Percentiles rank a stretch among this genome's conserved stretches.
Evolutionary conservation across 2,113 vertebrate species (phyloP).

Genomic region (Nicator chloris): DNA sequence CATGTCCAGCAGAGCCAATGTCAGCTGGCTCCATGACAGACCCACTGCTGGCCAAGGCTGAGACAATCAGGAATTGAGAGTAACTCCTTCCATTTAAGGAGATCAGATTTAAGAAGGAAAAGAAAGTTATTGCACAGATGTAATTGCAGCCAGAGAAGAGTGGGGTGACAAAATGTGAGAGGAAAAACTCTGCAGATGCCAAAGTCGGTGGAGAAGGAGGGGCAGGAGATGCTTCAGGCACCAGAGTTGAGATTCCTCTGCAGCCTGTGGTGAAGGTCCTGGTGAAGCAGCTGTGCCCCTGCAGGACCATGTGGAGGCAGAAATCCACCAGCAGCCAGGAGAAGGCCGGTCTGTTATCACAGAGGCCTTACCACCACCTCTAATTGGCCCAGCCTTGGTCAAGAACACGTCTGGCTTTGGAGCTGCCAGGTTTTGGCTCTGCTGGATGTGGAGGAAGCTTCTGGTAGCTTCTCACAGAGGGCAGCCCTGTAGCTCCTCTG

Average conservation of each 20-base stretch:
- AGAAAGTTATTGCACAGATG: not conserved
- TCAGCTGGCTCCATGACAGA: not conserved
- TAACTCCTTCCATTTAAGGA: too few relatives aligned
- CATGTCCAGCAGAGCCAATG: not conserved
- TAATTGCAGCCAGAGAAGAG: not conserved
- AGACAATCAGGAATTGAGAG: not conserved
- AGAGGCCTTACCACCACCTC: not conserved
- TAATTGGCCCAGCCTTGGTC: not conserved
- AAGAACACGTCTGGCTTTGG: fast-evolving
- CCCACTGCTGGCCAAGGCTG: not conserved
- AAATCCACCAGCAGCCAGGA: not conserved
- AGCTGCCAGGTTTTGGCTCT: not conserved
- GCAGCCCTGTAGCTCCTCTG: not conserved
- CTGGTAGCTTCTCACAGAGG: not conserved
- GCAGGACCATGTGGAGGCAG: not conserved
- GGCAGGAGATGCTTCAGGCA: not conserved
- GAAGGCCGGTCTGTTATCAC: not conserved
- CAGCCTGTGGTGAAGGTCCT: not conserved
- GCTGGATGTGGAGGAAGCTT: not conserved
- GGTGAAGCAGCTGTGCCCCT: not conserved
- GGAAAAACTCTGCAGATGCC: too few relatives aligned
- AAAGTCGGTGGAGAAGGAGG: not conserved
- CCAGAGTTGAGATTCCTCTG: not conserved
- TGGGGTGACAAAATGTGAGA: not conserved
- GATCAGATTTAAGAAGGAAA: not conserved